phyloP scores from a whole-genome alignment of 2,888 invertebrate genomes.

The Apocheima hispidaria region DNA sequence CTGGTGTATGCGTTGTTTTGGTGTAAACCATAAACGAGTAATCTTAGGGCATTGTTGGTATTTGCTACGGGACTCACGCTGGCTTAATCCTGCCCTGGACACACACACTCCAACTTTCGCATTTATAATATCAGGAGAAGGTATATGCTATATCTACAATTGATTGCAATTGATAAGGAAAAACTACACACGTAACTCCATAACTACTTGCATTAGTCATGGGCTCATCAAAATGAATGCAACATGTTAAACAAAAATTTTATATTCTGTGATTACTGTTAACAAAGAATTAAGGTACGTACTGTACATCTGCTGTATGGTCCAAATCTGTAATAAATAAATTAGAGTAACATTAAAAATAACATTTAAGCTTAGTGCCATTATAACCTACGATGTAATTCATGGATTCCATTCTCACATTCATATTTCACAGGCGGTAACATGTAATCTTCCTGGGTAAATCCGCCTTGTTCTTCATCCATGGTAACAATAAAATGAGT shows the following conservation, averaged over 20 bases:
- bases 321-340: slow-evolving; percentile 92
- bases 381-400: neutral
- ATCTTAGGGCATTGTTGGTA: too few relatives aligned
- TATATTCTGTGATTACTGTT: slow-evolving; percentile 6
- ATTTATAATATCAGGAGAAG: too few relatives aligned
- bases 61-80: too few relatives aligned
- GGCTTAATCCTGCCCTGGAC: too few relatives aligned
- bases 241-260: slow-evolving; percentile 11
- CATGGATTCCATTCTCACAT: slow-evolving; percentile 88
- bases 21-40: too few relatives aligned
- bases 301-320: slow-evolving; percentile 99
- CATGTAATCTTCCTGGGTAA: slow-evolving; percentile 87
- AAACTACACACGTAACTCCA: neutral
- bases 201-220: neutral
- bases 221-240: slow-evolving; percentile 17
- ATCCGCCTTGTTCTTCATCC: slow-evolving; percentile 79
- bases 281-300: slow-evolving; percentile 78
- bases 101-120: too few relatives aligned
- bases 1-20: too few relatives aligned
- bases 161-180: neutral
- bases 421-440: slow-evolving; percentile 91
- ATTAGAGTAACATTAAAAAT: neutral
- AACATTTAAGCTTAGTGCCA: neutral
- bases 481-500: slow-evolving; percentile 46
- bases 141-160: neutral